Conservation (phyloP, 2,888 invertebrate genomes). For the Synergus laeviventris region DNA sequence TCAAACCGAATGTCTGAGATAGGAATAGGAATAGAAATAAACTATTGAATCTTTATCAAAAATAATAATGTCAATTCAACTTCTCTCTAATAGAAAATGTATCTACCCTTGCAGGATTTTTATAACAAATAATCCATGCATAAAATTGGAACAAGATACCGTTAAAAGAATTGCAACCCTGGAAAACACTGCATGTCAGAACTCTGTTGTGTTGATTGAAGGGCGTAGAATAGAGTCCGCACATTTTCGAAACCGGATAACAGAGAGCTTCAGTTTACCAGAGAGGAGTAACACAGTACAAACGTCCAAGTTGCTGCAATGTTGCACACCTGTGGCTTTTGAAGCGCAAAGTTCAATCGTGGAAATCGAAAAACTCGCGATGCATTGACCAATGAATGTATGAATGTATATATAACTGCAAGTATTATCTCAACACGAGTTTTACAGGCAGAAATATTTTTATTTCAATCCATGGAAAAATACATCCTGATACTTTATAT, state of each 20-base stretch:
- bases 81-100: neutral
- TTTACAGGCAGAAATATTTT: too few relatives aligned
- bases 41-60: neutral
- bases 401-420: neutral
- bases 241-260: constrained; percentile 36
- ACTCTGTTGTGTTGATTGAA: constrained; percentile 29
- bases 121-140: neutral
- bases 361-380: constrained; percentile 2
- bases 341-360: constrained; percentile 10
- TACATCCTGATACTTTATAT: too few relatives aligned
- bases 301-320: neutral
- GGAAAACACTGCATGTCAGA: constrained; percentile 1
- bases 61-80: neutral
- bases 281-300: constrained; percentile 9
- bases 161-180: constrained; percentile 1
- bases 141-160: neutral
- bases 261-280: constrained; percentile 37
- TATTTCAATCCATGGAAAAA: too few relatives aligned
- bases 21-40: too few relatives aligned
- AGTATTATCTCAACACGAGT: neutral
- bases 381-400: neutral
- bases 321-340: constrained; percentile 35
- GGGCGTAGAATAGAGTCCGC: constrained; percentile 10
- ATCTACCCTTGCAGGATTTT: neutral
- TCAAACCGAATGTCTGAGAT: too few relatives aligned